A percentile compares a stretch with the other conserved stretches of the same genome.
Evolutionary conservation across 2,888 invertebrate genomes (phyloP).

Genomic region (Epinotia nisella): DNA sequence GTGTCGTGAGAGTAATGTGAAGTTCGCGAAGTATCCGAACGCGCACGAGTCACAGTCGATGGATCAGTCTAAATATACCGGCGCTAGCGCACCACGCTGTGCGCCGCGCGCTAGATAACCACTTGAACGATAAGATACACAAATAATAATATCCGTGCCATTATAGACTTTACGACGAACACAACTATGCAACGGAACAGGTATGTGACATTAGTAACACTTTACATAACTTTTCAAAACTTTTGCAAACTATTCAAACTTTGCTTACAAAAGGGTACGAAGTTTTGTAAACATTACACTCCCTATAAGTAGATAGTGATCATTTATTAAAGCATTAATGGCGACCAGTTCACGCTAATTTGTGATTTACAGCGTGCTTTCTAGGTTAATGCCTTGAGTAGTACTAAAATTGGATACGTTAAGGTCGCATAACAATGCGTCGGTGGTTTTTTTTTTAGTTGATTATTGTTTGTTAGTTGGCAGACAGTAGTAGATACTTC

Average conservation of each 20-base stretch:
- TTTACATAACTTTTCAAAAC: constrained; percentile 57
- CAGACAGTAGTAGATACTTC: constrained; percentile 43
- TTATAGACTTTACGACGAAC: constrained; percentile 60
- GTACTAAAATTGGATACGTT: constrained; percentile 50
- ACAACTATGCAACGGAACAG: constrained; percentile 75
- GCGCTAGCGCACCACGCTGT: constrained; percentile 69
- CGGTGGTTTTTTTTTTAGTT: constrained; percentile 45
- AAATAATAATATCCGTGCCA: constrained; percentile 65
- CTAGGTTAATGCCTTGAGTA: constrained; percentile 62
- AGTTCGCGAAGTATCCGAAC: constrained; percentile 61
- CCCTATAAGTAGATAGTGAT: constrained; percentile 62
- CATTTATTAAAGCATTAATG: constrained; percentile 46
- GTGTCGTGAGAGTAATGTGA: constrained; percentile 24
- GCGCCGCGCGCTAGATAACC: constrained; percentile 70
- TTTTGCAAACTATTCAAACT: constrained; percentile 59
- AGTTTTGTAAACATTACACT: constrained; percentile 69
- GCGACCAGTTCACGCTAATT: constrained; percentile 50
- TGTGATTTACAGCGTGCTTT: constrained; percentile 49
- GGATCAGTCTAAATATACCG: constrained; percentile 82
- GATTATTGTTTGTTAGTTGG: constrained; percentile 44
- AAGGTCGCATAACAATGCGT: constrained; percentile 47
- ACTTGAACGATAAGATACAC: constrained; percentile 76
- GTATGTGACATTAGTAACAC: constrained; percentile 58
- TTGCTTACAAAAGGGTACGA: constrained; percentile 53
- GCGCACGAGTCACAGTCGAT: constrained; percentile 68